A percentile compares a stretch with the other conserved stretches of the same genome.
These are phyloP conservation scores for Eurystomus glaucurus DNA, from an alignment of 2,797 vertebrate species.

Conservation along the genomic window DNA sequence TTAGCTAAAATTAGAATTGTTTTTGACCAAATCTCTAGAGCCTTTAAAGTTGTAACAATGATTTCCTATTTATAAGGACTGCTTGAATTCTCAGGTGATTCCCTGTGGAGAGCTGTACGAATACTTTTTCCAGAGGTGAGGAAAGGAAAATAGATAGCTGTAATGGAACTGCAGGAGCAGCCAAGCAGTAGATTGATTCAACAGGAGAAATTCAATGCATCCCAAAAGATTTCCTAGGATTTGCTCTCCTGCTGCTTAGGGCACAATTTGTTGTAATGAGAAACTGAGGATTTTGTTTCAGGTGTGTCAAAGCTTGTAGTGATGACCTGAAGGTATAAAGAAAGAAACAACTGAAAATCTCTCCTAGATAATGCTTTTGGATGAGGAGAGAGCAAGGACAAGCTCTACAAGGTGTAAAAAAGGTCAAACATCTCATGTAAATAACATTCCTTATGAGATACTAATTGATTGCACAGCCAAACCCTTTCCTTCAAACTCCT, in stretches of 20 bases:
- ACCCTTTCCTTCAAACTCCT: background rate
- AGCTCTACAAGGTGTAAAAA: background rate
- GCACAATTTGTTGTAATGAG: slow-evolving; percentile 78
- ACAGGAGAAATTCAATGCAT: slow-evolving; percentile 79
- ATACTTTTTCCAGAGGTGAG: slow-evolving; percentile 59
- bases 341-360: slow-evolving; percentile 29
- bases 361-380: slow-evolving; percentile 51
- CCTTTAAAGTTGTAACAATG: slow-evolving; percentile 37
- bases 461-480: background rate
- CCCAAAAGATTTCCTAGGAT: slow-evolving; percentile 77
- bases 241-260: slow-evolving; percentile 70
- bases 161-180: slow-evolving; percentile 74
- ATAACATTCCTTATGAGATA: slow-evolving; percentile 21
- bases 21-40: slow-evolving; percentile 54
- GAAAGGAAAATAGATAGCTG: slow-evolving; percentile 77
- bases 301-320: slow-evolving; percentile 64
- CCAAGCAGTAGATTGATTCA: slow-evolving; percentile 82
- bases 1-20: slow-evolving; percentile 69
- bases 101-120: slow-evolving; percentile 62
- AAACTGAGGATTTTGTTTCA: slow-evolving; percentile 77
- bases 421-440: background rate
- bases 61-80: slow-evolving; percentile 63
- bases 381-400: background rate
- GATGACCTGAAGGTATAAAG: slow-evolving; percentile 51
- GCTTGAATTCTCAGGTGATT: slow-evolving; percentile 59